Conservation (phyloP, 2,113 vertebrate species). For the Spea multiplicata region DNA sequence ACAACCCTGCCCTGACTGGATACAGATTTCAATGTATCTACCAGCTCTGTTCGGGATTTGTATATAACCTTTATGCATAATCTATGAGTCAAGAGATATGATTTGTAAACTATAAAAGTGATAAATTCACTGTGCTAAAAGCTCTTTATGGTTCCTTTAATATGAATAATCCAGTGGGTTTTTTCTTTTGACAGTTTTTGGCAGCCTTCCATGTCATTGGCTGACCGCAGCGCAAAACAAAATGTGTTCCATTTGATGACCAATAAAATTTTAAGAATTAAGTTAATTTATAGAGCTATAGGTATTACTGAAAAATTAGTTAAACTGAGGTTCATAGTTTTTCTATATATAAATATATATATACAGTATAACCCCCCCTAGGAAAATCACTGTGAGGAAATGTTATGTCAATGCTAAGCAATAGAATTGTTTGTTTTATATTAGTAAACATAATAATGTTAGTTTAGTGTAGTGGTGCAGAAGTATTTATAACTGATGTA, state of each 20-base stretch:
- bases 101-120: slow-evolving; percentile 1
- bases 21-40: not conserved
- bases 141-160: slow-evolving; percentile 14
- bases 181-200: slow-evolving; percentile 8
- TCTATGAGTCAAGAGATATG: not conserved
- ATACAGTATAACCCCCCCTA: too few relatives aligned
- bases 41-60: not conserved
- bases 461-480: too few relatives aligned
- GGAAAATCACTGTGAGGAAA: too few relatives aligned
- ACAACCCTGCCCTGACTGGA: not conserved
- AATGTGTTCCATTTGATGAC: not conserved
- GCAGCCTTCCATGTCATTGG: slow-evolving; percentile 34
- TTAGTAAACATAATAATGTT: too few relatives aligned
- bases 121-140: slow-evolving; percentile 6
- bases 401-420: too few relatives aligned
- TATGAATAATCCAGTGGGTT: slow-evolving; percentile 9
- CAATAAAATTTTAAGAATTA: not conserved
- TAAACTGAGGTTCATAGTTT: not conserved
- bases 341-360: too few relatives aligned
- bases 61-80: slow-evolving; percentile 10
- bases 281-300: not conserved
- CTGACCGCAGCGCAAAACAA: slow-evolving; percentile 25
- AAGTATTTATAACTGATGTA: too few relatives aligned
- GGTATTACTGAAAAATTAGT: not conserved
- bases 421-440: too few relatives aligned